phyloP scores from a whole-genome alignment of 2,888 invertebrate genomes.

The Acrobeloides nanus region DNA sequence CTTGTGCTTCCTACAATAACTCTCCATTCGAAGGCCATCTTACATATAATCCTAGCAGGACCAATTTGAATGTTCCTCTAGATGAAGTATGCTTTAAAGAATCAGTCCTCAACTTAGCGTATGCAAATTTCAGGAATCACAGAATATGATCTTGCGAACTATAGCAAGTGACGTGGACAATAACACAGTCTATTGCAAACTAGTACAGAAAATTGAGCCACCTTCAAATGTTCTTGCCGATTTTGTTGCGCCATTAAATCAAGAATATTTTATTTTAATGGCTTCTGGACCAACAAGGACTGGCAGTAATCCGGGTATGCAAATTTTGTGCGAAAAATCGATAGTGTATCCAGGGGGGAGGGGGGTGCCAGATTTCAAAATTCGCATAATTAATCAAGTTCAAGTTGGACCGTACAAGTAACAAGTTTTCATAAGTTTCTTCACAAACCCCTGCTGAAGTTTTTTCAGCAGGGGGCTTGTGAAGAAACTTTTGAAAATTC shows the following conservation, averaged over 20 bases:
- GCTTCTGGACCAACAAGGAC: slow-evolving; percentile 17
- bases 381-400: too few species aligned
- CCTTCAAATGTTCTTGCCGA: slow-evolving; percentile 7
- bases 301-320: too few species aligned
- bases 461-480: too few species aligned
- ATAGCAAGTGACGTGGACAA: slow-evolving; percentile 12
- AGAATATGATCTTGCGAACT: slow-evolving; percentile 14
- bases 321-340: too few species aligned
- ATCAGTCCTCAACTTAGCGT: too few species aligned
- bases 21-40: slow-evolving; percentile 15
- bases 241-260: slow-evolving; percentile 16
- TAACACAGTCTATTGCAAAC: slow-evolving; percentile 16
- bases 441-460: too few species aligned
- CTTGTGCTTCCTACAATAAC: slow-evolving; percentile 21
- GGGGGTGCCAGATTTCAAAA: too few species aligned
- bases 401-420: too few species aligned
- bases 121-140: slow-evolving; percentile 3
- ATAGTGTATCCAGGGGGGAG: too few species aligned
- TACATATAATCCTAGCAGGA: slow-evolving; percentile 25
- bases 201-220: slow-evolving; percentile 15
- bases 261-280: slow-evolving; percentile 14
- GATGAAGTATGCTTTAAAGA: slow-evolving; percentile 2
- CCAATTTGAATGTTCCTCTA: slow-evolving; percentile 17
- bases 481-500: too few species aligned
- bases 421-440: too few species aligned